Conservation (phyloP, 2,888 invertebrate species). For the Monochamus alternatus region DNA sequence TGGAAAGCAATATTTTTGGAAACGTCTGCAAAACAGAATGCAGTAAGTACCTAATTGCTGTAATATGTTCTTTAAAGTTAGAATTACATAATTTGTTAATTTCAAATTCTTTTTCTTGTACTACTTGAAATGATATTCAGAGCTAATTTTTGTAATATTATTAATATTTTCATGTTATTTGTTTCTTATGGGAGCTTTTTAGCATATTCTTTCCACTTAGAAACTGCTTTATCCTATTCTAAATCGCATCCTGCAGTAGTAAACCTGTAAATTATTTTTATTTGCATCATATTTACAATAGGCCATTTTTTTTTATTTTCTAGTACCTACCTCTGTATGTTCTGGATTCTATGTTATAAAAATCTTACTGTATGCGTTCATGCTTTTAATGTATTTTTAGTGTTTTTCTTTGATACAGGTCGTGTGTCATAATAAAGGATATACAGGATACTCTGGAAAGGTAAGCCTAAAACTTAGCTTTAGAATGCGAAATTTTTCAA, state of each 20-base stretch:
- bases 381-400: conserved; percentile 23
- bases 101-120: too few species aligned
- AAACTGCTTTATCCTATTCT: background rate
- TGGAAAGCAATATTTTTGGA: conserved; percentile 97
- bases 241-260: background rate
- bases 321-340: background rate
- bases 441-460: conserved; percentile 31
- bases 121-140: too few species aligned
- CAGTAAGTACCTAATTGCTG: conserved; percentile 73
- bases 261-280: conserved; percentile 29
- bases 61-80: background rate
- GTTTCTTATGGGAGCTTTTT: too few species aligned
- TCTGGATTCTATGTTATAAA: conserved; percentile 12
- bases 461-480: conserved; percentile 17
- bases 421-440: conserved; percentile 32
- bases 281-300: conserved; percentile 36
- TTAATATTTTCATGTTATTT: too few species aligned
- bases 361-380: conserved; percentile 14
- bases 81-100: too few species aligned
- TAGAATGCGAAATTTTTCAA: background rate
- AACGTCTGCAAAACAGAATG: conserved; percentile 97
- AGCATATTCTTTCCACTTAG: background rate
- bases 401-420: conserved; percentile 32
- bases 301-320: conserved; percentile 5
- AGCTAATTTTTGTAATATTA: too few species aligned